Evolutionary conservation across 2,888 invertebrate genomes (phyloP), one percentile per base, ranked within the genome.

Genomic region (Melieria picta): DNA sequence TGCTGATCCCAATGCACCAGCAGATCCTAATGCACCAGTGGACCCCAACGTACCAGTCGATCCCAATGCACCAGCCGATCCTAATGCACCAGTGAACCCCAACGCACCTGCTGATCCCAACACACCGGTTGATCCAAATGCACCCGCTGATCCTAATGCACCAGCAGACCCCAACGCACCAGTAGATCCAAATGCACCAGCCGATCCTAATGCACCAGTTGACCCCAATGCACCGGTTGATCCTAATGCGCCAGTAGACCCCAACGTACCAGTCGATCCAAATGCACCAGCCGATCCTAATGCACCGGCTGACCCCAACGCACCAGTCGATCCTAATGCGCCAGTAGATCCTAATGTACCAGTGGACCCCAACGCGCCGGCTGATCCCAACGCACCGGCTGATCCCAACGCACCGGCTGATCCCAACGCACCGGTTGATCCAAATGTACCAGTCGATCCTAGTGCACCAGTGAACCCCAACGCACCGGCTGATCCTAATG

Each of bases 191-290:
- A 72, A 64, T 50, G 71, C 66, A 5, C 72, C 75, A 52, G 72
- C 69, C 0, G 65, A 63, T 48, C 68, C 72, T 4, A 68, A 60
- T 58, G 55, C 58, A 43, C 62, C 72, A 46, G 74, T 52, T 3
- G 65, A 65, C n/a, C 65, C 72, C 0, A 71, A 42, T 60, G 62
- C 66, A 47, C 73, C 74, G 52, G 56, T 72, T 0, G 65, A 73
- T 11, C 68, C 77, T 1, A 75, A 67, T n/a, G 68, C 75, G 10
- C 67, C 75, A 57, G 67, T 61, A 4, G 69, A 68, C 16, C 73
- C 76, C 0, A 73, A 72, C 42, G 67, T 69, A 42, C 74, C 77
- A 50, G 67, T 65, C 1, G 66, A 69, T 45, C 74, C 74, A 1
- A 74, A 63, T 30, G 71, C 66, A 1, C 71, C 74, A 63, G 60